These are phyloP conservation scores for Erebia aethiops DNA, from an alignment of 2,888 invertebrate species.

Conservation along the genomic window DNA sequence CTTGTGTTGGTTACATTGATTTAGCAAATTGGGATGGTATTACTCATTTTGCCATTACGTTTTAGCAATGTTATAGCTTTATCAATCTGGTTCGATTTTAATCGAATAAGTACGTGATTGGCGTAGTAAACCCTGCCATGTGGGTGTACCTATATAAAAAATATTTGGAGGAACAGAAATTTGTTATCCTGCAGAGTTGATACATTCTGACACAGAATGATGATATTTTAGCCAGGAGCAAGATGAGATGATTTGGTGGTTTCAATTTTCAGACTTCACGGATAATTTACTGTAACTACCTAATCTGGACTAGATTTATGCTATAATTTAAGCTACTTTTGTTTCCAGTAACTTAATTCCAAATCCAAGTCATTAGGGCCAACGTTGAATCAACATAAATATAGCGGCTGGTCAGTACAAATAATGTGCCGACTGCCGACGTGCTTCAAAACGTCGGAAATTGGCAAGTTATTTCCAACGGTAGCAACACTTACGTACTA, in stretches of 20 bases:
- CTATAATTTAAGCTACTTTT: too few relatives aligned
- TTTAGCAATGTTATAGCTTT: constrained; percentile 4
- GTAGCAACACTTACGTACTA: constrained; percentile 16
- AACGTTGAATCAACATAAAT: neutral
- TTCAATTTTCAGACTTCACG: too few relatives aligned
- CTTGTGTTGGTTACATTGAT: too few relatives aligned
- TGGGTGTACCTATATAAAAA: too few relatives aligned
- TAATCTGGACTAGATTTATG: too few relatives aligned
- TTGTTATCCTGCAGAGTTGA: too few relatives aligned
- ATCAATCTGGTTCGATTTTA: neutral
- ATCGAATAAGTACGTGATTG: constrained; percentile 1
- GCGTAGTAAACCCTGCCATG: neutral
- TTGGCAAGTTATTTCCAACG: constrained; percentile 21
- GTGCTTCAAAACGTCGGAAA: constrained; percentile 12
- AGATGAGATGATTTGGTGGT: neutral
- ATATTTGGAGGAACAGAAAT: too few relatives aligned
- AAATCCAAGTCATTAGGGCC: too few relatives aligned
- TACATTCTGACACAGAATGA: neutral
- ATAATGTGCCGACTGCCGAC: too few relatives aligned
- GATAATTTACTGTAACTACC: too few relatives aligned
- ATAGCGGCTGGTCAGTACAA: neutral
- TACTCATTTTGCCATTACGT: neutral
- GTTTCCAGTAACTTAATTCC: too few relatives aligned
- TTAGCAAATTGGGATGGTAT: neutral
- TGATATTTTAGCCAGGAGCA: constrained; percentile 15